Conservation (phyloP, 2,797 vertebrate species). For the Alcedo atthis region DNA sequence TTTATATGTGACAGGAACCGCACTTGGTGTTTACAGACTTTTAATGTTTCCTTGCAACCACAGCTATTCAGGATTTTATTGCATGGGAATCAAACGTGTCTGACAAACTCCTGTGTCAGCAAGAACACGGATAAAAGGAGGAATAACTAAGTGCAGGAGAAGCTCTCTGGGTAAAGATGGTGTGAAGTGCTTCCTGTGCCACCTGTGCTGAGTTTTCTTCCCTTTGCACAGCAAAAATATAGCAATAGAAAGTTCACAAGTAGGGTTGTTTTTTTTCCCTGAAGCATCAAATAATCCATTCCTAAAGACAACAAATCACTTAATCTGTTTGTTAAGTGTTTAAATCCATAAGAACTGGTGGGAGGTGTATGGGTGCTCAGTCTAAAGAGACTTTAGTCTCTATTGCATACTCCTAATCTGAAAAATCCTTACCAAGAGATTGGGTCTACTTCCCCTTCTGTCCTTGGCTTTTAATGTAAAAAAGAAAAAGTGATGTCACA, state of each 20-base stretch:
- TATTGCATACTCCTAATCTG: not conserved
- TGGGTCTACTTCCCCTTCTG: not conserved
- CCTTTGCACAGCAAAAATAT: not conserved
- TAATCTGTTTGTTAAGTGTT: not conserved
- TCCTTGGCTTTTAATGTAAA: not conserved
- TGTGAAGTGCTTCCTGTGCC: not conserved
- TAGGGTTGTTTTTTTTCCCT: not conserved
- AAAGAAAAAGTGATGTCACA: conserved; percentile 30
- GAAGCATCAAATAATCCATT: not conserved
- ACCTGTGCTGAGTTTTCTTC: not conserved
- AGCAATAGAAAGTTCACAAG: not conserved
- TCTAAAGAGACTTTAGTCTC: not conserved
- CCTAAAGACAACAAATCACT: not conserved
- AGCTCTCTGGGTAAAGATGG: not conserved
- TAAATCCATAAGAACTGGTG: not conserved
- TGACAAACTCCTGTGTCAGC: not conserved
- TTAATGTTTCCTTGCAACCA: not conserved
- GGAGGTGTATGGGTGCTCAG: not conserved
- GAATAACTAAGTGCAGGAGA: not conserved
- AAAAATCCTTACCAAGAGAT: not conserved
- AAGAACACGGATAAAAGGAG: not conserved
- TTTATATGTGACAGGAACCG: conserved; percentile 34
- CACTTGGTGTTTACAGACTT: conserved; percentile 31
- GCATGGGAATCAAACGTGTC: not conserved
- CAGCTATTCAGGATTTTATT: not conserved